Evolutionary conservation across 2,888 invertebrate species (phyloP), one percentile per base, ranked within the genome.

Genomic region (Dynastes hyllus): DNA sequence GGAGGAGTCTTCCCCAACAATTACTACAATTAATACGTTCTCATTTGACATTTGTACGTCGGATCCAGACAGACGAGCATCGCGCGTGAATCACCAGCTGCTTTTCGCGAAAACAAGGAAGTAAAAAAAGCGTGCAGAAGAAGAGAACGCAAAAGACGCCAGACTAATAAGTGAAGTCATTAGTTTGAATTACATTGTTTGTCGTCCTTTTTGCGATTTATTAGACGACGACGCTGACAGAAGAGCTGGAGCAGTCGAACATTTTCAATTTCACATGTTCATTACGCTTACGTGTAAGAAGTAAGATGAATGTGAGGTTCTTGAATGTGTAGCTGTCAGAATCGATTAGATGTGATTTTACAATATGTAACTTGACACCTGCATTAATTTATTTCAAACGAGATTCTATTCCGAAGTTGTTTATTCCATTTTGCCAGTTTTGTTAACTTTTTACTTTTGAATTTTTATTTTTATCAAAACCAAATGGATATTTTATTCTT

Each of bases 81-180:
- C 37, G 53, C 22, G 53, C 37, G 73, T 40, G 73, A 58, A 73
- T 16, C 61, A 45, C 61, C 37, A 32, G 70, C 37, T 37, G 40
- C 73, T 73, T 61, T 58, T 40, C 37, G 40, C 40, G 40, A 73
- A 69, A 58, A 61, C 37, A 55, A 22, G 40, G 58, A 37, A 55
- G 16, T 16, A 58, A 73, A 73, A 58, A 73, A 32, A 27, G 45
- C 22, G 55, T 27, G 53, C 50, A 53, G 53, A 40, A 58, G 55
- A 55, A 58, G 40, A 73, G n/a, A 16, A 58, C 32, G 45, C 29
- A n/a, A 61, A 58, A 16, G 40, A 58, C 16, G 58, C 58, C 22
- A 32, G 58, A 22, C 73, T 73, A 73, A 73, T 73, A 73, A 73
- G 73, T 73, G 73, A 73, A 73, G 73, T 73, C 73, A 73, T 73